Percentiles rank a stretch among this genome's conserved stretches.
phyloP scores from a whole-genome alignment of 2,797 vertebrate genomes.

The Gorsachius magnificus region DNA sequence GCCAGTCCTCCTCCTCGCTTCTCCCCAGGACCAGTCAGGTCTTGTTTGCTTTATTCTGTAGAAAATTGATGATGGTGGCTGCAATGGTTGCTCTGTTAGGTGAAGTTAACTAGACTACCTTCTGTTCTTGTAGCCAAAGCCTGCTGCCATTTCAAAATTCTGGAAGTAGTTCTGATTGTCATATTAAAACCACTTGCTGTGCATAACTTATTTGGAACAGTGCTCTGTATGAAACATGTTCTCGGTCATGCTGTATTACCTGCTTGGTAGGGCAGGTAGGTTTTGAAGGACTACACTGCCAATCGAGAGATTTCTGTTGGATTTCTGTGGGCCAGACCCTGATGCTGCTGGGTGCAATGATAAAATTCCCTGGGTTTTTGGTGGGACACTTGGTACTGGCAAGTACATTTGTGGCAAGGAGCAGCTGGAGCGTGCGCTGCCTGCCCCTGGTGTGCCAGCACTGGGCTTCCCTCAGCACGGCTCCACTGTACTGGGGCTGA shows the following conservation, averaged over 20 bases:
- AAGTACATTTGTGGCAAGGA: neutral
- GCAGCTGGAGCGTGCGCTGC: fast-evolving
- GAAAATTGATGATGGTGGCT: neutral
- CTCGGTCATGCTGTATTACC: neutral
- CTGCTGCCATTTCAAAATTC: neutral
- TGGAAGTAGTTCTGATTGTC: neutral
- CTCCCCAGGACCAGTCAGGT: fast-evolving
- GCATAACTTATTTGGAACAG: neutral
- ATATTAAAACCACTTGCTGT: neutral
- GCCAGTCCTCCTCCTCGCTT: neutral
- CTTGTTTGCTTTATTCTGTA: neutral
- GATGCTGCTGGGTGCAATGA: fast-evolving
- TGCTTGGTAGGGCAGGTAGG: neutral
- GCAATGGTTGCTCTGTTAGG: neutral
- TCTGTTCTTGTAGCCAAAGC: neutral
- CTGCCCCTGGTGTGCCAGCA: fast-evolving
- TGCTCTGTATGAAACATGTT: fast-evolving
- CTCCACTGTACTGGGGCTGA: neutral
- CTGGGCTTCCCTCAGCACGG: neutral
- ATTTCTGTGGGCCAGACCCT: neutral
- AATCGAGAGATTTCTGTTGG: neutral
- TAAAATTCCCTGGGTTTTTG: neutral
- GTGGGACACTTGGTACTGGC: neutral
- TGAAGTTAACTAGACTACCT: neutral
- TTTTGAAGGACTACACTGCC: neutral